These are phyloP conservation scores for Halichoeres trimaculatus DNA, from an alignment of 2,113 vertebrate genomes.

Conservation along the genomic window DNA sequence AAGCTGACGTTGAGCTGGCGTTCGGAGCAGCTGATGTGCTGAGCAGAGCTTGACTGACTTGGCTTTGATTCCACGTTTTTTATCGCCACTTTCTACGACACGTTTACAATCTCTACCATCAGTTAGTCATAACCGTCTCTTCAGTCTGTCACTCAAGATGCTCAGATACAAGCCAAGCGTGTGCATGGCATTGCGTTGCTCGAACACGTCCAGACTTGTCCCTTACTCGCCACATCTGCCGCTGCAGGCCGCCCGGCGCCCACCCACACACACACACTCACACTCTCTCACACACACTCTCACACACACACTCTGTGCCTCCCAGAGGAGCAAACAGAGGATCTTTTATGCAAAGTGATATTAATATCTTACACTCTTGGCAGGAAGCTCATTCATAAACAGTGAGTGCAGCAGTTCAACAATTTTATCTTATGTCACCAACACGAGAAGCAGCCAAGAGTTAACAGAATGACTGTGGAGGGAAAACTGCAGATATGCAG, in stretches of 20 bases:
- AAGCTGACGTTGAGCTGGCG: too few species aligned
- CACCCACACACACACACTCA: conserved; percentile 37
- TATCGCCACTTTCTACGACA: not conserved
- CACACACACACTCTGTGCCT: not conserved
- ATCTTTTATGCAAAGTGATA: conserved; percentile 52
- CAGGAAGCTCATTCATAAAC: conserved; percentile 5
- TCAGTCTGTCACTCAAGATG: not conserved
- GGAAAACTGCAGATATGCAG: not conserved
- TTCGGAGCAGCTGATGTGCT: too few species aligned
- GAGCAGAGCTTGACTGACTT: not conserved
- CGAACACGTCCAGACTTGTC: conserved; percentile 51
- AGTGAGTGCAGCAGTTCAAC: conserved; percentile 22
- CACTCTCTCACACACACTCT: not conserved
- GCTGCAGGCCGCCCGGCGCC: conserved; percentile 25
- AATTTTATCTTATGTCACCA: conserved; percentile 31
- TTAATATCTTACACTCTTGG: conserved; percentile 36
- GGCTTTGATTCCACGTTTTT: not conserved
- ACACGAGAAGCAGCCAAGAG: not conserved
- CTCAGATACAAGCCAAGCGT: not conserved
- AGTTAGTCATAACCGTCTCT: not conserved
- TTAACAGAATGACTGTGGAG: not conserved
- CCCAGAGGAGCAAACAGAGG: conserved; percentile 28
- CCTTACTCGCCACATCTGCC: conserved; percentile 58
- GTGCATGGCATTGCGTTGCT: conserved; percentile 9
- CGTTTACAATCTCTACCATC: not conserved